Evolutionary conservation across 2,888 invertebrate genomes (phyloP).

Genomic region (Sminthurides aquaticus): DNA sequence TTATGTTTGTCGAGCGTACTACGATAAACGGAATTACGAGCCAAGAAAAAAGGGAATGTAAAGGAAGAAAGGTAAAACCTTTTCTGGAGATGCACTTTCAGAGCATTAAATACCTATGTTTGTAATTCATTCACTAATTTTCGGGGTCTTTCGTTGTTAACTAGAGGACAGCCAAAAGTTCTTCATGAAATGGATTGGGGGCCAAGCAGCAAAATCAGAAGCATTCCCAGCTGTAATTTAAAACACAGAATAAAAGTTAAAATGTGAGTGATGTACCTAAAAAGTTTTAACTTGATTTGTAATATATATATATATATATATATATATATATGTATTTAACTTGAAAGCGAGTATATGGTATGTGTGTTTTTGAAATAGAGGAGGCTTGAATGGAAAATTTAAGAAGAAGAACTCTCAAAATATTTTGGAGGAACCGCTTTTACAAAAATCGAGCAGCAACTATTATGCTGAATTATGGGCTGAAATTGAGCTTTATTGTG

Average conservation of each 20-base stretch:
- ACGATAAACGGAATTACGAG: not conserved
- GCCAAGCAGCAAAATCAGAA: slow-evolving; percentile 15
- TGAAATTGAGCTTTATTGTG: slow-evolving; percentile 60
- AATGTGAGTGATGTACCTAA: no score
- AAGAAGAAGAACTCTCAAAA: slow-evolving; percentile 81
- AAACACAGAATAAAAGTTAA: slow-evolving; percentile 16
- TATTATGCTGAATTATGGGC: slow-evolving; percentile 78
- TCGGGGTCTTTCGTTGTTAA: no score
- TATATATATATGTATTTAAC: no score
- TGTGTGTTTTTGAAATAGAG: slow-evolving; percentile 59
- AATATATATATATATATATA: no score
- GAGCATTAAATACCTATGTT: no score
- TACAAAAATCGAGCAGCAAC: slow-evolving; percentile 64
- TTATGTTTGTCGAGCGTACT: not conserved
- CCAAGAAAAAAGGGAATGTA: not conserved
- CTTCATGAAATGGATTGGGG: no score
- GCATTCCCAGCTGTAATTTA: slow-evolving; percentile 17
- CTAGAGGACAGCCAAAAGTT: no score
- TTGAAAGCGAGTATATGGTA: no score
- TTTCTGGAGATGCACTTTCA: no score
- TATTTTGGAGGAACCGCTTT: slow-evolving; percentile 74
- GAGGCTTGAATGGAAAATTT: slow-evolving; percentile 84
- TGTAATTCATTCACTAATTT: no score
- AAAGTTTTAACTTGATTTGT: no score
- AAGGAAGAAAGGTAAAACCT: not conserved